phyloP scores from a whole-genome alignment of 2,797 vertebrate genomes.

The Notoglanidium macrostoma region DNA sequence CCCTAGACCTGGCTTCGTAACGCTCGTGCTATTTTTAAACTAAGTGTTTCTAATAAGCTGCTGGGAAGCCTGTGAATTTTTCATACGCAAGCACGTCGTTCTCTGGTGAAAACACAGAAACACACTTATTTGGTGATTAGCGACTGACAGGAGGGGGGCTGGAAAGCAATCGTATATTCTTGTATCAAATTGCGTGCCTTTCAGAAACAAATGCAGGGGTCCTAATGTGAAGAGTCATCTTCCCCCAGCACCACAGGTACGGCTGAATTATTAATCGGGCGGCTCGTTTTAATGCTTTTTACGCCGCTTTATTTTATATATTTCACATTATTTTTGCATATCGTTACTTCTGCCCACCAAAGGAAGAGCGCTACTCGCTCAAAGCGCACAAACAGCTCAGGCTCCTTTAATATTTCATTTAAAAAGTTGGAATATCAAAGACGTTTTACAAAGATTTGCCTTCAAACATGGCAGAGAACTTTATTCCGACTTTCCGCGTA shows the following conservation, averaged over 20 bases:
- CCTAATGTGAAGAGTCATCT: conserved; percentile 79
- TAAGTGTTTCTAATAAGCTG: conserved; percentile 83
- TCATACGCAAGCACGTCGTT: conserved; percentile 82
- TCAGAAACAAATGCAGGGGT: conserved; percentile 75
- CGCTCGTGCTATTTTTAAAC: conserved; percentile 83
- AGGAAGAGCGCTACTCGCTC: conserved; percentile 77
- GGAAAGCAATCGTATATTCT: conserved; percentile 77
- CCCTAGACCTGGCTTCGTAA: conserved; percentile 77
- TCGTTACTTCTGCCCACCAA: conserved; percentile 80
- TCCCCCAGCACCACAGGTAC: conserved; percentile 82
- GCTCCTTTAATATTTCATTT: conserved; percentile 69
- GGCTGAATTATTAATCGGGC: conserved; percentile 84
- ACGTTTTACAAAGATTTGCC: conserved; percentile 71
- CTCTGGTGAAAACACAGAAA: conserved; percentile 84
- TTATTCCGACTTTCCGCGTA: conserved; percentile 65
- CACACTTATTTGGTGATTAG: conserved; percentile 85
- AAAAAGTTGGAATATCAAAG: conserved; percentile 79
- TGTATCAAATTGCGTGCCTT: conserved; percentile 82
- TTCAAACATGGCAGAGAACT: conserved; percentile 77
- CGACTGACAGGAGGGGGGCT: conserved; percentile 73
- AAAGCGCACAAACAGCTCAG: conserved; percentile 81
- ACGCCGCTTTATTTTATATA: conserved; percentile 84
- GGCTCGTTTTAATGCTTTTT: conserved; percentile 84
- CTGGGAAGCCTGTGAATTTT: conserved; percentile 81
- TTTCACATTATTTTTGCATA: conserved; percentile 85